These are phyloP conservation scores for Prietella phreatophila DNA, from an alignment of 2,113 vertebrate genomes.

Conservation along the genomic window DNA sequence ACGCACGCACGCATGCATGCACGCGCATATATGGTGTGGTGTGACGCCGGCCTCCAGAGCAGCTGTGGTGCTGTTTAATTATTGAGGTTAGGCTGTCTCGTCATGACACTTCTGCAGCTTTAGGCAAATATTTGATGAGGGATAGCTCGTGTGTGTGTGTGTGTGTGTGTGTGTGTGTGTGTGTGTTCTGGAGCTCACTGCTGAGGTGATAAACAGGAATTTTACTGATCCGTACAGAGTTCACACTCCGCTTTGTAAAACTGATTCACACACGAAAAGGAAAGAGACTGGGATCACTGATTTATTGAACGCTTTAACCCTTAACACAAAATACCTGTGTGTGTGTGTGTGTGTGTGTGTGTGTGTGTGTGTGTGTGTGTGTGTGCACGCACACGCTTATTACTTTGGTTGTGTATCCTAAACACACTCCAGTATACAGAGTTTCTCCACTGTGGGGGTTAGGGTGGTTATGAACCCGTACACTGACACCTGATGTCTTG, in stretches of 20 bases:
- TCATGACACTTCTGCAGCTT: constrained; percentile 23
- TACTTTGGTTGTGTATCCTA: no score
- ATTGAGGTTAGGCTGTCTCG: constrained; percentile 33
- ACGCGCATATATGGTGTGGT: background rate
- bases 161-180: background rate
- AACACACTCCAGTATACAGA: background rate
- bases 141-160: background rate
- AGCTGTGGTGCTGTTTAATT: constrained; percentile 38
- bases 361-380: no score
- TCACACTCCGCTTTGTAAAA: background rate
- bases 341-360: no score
- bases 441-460: background rate
- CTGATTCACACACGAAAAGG: background rate
- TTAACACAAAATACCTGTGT: no score
- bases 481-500: background rate
- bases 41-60: constrained; percentile 5
- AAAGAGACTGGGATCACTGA: background rate
- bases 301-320: background rate
- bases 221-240: background rate
- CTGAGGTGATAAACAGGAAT: background rate
- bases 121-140: constrained; percentile 35
- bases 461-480: background rate
- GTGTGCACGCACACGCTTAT: background rate
- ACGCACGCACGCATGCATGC: no score
- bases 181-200: constrained; percentile 4